Evolutionary conservation across 2,797 vertebrate species (phyloP).

Genomic region (Cossypha niveicapilla): DNA sequence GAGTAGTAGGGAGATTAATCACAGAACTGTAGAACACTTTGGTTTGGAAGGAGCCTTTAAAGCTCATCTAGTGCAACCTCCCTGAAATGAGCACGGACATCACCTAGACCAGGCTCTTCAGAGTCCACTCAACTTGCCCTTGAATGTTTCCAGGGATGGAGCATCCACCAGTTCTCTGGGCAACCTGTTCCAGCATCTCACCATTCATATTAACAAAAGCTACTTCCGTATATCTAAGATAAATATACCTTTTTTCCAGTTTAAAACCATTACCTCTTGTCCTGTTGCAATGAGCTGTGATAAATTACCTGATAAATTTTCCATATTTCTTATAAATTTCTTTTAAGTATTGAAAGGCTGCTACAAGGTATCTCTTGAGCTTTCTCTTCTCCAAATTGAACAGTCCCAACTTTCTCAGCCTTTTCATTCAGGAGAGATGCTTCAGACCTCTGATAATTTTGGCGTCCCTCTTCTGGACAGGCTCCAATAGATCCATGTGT

Average conservation of each 20-base stretch:
- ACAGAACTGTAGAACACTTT: neutral
- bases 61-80: neutral
- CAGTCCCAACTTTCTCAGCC: neutral
- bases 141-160: neutral
- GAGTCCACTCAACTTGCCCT: neutral
- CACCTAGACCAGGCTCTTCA: neutral
- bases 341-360: neutral
- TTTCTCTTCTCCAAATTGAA: neutral
- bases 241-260: neutral
- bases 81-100: neutral
- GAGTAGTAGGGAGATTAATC: neutral
- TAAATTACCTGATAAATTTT: neutral
- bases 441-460: neutral
- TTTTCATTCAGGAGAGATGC: neutral
- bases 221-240: neutral
- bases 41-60: neutral
- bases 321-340: neutral
- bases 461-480: neutral
- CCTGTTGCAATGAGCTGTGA: neutral
- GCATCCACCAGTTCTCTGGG: neutral
- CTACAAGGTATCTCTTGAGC: neutral
- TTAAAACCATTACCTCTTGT: neutral
- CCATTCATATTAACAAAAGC: neutral
- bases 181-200: neutral
- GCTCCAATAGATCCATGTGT: neutral